Evolutionary conservation across 1,140 invertebrate species (phyloP), one percentile per base, ranked within the genome.

Genomic region (Drosophila kohkoa): DNA sequence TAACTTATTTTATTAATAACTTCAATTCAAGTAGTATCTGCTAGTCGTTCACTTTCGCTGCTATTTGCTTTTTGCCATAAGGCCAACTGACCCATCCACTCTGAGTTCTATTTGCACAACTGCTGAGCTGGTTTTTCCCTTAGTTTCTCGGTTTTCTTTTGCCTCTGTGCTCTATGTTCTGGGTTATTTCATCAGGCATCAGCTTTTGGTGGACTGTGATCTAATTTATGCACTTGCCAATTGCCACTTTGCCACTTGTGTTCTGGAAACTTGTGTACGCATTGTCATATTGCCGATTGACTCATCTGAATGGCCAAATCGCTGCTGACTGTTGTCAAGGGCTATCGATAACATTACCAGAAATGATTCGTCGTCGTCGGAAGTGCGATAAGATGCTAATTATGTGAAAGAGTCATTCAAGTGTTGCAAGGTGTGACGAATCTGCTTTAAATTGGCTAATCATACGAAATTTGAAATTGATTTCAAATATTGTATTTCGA

Each of bases 171-270:
- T 13, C 30, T 16, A 13, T 11, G 15, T 46, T 70, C 58, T 69
- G 10, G 28, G 58, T 70, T 70, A 62, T 63, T 62, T 70, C 67
- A 62, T 59, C 58, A 69, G 57, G 20, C 48, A 35, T n/a, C 25
- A 52, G 57, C 46, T 28, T 13, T 41, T 57, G 32, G 32, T 25
- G 46, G 46, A 10, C 55, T 68, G 57, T 54, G 46, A 67, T 60
- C 63, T 54, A 73, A 60, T 67, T 73, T 73, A 66, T 73, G 63
- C 70, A 66, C 13, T 72, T 32, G 48, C 13, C 70, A 66, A 10
- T 72, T 32, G 48, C 20, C n/a, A 13, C 30, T 32, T 41, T 13
- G 20, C 10, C 25, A 57, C 20, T 25, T 25, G 20, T 52, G 10
- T 38, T 45, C 16, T 38, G 51, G 15, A 16, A 66, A 66, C 52